These are phyloP conservation scores for Macrostomum lignano DNA, from an alignment of 1,140 invertebrate species.

Conservation along the genomic window DNA sequence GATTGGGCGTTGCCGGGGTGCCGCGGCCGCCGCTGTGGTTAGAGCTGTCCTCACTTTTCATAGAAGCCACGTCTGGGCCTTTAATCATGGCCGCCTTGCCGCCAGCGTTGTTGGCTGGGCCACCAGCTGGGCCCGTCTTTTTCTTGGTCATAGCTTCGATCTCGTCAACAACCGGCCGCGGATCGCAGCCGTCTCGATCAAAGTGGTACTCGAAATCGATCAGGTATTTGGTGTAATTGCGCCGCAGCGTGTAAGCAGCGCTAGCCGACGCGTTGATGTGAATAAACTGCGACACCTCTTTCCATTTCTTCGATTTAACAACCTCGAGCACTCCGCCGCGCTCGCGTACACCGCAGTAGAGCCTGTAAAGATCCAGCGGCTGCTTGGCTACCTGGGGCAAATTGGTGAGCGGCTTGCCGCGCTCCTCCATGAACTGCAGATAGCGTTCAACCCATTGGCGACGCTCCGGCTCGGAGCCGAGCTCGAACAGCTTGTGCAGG, in stretches of 20 bases:
- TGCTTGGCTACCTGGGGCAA: slow-evolving; percentile 91
- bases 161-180: slow-evolving; percentile 69
- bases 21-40: neutral
- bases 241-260: slow-evolving; percentile 72
- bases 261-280: slow-evolving; percentile 80
- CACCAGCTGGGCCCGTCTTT: slow-evolving; percentile 11
- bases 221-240: slow-evolving; percentile 86
- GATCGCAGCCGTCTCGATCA: slow-evolving; percentile 75
- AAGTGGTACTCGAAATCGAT: slow-evolving; percentile 80
- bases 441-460: slow-evolving; percentile 64
- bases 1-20: slow-evolving; percentile 10
- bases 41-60: slow-evolving; percentile 5
- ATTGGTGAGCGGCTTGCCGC: slow-evolving; percentile 40
- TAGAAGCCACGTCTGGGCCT: too few species aligned
- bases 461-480: slow-evolving; percentile 72
- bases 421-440: slow-evolving; percentile 55
- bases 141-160: slow-evolving; percentile 27
- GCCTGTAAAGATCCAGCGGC: slow-evolving; percentile 74
- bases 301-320: slow-evolving; percentile 85
- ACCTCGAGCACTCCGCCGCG: slow-evolving; percentile 87
- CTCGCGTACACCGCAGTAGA: slow-evolving; percentile 74
- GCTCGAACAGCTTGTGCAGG: slow-evolving; percentile 65
- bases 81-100: slow-evolving; percentile 1
- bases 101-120: neutral
- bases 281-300: slow-evolving; percentile 66